Percentiles rank a stretch among this genome's conserved stretches.
These are phyloP conservation scores for Phaethornis superciliosus DNA, from an alignment of 2,113 vertebrate species.

Conservation along the genomic window DNA sequence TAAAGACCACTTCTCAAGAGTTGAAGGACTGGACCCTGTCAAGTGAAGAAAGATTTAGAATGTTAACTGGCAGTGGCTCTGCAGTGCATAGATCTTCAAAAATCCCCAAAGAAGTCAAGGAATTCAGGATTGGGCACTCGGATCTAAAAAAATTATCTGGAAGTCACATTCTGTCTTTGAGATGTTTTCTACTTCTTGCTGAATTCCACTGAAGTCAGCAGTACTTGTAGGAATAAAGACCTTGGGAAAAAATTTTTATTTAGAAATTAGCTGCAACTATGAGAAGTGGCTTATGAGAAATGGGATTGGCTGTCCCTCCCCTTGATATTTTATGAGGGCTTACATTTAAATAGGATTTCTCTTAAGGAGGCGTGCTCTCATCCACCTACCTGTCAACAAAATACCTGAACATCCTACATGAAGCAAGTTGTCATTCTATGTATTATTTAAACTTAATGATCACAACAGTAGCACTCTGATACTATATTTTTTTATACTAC, in stretches of 20 bases:
- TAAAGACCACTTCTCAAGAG: background rate
- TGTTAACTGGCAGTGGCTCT: background rate
- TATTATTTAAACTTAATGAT: background rate
- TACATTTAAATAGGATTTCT: background rate
- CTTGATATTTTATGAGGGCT: rapidly evolving
- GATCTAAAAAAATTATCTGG: background rate
- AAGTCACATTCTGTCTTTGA: background rate
- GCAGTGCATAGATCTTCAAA: background rate
- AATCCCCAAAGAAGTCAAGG: background rate
- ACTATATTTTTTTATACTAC: background rate
- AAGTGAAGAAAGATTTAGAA: background rate
- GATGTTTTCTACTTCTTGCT: background rate
- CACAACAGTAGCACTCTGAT: background rate
- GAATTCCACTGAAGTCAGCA: constrained; percentile 9
- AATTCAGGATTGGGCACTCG: background rate
- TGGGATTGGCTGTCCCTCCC: background rate
- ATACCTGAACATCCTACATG: background rate
- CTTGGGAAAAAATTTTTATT: background rate
- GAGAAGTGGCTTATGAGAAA: background rate
- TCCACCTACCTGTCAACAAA: background rate
- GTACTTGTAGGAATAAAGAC: background rate
- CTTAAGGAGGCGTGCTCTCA: background rate
- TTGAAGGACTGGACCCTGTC: background rate
- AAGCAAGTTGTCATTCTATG: background rate
- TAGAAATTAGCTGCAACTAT: background rate